Conservation (phyloP, 2,888 invertebrate genomes). For the Lasioglossum oenotherae region DNA sequence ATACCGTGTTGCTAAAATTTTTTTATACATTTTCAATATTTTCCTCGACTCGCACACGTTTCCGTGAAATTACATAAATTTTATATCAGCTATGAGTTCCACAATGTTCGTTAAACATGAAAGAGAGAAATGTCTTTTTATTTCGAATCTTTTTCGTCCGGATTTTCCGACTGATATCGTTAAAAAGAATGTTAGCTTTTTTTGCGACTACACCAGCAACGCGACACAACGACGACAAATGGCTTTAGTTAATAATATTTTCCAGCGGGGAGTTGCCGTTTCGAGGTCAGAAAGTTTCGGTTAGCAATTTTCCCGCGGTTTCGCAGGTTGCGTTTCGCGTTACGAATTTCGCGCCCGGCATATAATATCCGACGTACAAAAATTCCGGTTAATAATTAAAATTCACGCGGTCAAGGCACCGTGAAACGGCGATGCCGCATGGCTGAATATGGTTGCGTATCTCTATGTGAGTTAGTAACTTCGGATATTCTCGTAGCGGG, state of each 20-base stretch:
- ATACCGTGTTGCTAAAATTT: neutral
- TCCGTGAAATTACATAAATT: too few species aligned
- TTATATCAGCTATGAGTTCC: neutral
- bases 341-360: constrained; percentile 3
- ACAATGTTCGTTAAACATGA: neutral
- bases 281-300: neutral
- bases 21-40: neutral
- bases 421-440: constrained; percentile 7
- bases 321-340: neutral
- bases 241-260: constrained; percentile 3
- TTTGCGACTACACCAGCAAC: neutral
- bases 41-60: neutral
- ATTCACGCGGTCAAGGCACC: constrained; percentile 41
- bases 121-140: neutral
- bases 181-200: neutral
- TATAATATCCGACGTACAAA: constrained; percentile 39
- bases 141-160: neutral
- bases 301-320: constrained; percentile 14
- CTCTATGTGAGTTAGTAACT: constrained; percentile 29
- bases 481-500: constrained; percentile 19
- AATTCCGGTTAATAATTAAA: constrained; percentile 52
- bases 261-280: neutral
- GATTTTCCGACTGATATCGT: neutral
- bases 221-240: neutral
- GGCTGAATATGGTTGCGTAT: neutral